Evolutionary conservation across 2,888 invertebrate species (phyloP).

Genomic region (Actias luna): DNA sequence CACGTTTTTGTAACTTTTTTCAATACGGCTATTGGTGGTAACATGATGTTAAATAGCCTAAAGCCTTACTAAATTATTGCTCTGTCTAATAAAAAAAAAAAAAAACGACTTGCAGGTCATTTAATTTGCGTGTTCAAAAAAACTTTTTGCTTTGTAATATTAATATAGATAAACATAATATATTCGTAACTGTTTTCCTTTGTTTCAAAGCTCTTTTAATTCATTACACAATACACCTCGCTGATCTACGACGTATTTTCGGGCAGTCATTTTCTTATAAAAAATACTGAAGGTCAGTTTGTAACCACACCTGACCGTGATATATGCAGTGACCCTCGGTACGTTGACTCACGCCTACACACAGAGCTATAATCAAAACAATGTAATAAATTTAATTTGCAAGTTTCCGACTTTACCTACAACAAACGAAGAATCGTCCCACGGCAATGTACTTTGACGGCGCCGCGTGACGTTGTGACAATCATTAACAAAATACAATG

Average conservation of each 20-base stretch:
- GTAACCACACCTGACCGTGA: not conserved
- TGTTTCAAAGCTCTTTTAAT: not conserved
- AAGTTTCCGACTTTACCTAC: conserved; percentile 5
- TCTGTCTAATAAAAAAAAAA: too few species aligned
- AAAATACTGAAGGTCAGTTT: not conserved
- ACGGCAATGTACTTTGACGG: not conserved
- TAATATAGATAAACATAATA: too few species aligned
- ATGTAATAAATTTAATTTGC: conserved; percentile 11
- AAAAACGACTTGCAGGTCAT: too few species aligned
- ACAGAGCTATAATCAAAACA: conserved; percentile 6
- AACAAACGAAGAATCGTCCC: conserved; percentile 5
- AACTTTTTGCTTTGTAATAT: too few species aligned
- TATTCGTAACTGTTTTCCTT: too few species aligned
- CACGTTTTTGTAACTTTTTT: too few species aligned
- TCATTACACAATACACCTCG: not conserved
- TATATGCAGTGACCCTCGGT: conserved; percentile 11
- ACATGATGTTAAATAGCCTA: too few species aligned
- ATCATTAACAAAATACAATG: conserved; percentile 8
- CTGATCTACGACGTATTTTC: not conserved
- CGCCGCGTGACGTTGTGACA: not conserved
- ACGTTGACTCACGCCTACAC: conserved; percentile 8
- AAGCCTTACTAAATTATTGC: too few species aligned
- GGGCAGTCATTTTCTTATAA: not conserved
- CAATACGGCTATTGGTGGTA: too few species aligned
- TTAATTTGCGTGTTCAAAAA: too few species aligned